Evolutionary conservation across 2,797 vertebrate genomes (phyloP).

Genomic region (Amblyraja radiata): DNA sequence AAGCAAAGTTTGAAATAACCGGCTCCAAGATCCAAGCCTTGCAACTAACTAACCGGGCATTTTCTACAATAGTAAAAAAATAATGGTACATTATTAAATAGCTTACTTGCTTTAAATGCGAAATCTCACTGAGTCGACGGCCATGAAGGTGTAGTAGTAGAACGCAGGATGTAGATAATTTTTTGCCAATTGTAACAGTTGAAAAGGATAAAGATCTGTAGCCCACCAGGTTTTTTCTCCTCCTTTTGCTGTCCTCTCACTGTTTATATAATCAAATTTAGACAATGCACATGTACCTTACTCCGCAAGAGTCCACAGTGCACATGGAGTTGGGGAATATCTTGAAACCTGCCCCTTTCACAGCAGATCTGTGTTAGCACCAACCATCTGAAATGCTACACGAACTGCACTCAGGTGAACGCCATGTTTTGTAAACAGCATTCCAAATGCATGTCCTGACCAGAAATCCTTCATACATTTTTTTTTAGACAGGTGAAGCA

Average conservation of each 20-base stretch:
- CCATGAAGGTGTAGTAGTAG: neutral
- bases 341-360: slow-evolving; percentile 28
- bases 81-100: neutral
- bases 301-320: slow-evolving; percentile 27
- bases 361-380: slow-evolving; percentile 6
- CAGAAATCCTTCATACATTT: slow-evolving; percentile 32
- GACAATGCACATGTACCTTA: neutral
- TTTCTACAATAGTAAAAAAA: slow-evolving; percentile 6
- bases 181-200: neutral
- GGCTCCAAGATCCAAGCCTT: slow-evolving; percentile 7
- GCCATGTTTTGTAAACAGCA: slow-evolving; percentile 20
- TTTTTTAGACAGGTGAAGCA: slow-evolving; percentile 19
- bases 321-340: slow-evolving; percentile 9
- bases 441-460: slow-evolving; percentile 11
- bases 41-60: neutral
- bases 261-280: neutral
- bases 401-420: slow-evolving; percentile 1
- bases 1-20: neutral
- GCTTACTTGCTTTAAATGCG: slow-evolving; percentile 26
- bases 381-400: slow-evolving; percentile 21
- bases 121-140: neutral
- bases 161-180: slow-evolving; percentile 3
- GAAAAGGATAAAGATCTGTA: neutral
- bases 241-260: slow-evolving; percentile 17
- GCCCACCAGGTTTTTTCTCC: neutral